Evolutionary conservation across 2,113 vertebrate species (phyloP), one percentile per base, ranked within the genome.

Genomic region (Psilopogon haemacephalus): DNA sequence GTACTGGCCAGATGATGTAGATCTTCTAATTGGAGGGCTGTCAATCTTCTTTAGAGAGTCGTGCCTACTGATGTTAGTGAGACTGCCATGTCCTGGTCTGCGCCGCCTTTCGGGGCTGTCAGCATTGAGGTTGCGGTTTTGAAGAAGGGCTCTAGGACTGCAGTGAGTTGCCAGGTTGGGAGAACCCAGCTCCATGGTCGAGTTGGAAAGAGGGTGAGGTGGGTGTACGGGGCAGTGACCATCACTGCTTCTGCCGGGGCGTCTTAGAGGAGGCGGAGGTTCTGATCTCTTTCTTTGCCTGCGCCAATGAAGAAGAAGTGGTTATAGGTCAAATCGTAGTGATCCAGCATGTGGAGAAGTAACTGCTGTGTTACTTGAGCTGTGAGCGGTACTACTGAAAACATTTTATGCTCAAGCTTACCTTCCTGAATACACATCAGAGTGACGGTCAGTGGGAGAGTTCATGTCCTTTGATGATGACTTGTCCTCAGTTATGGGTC

Each of bases 1-100:
- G 96, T 99, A 99, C 76, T 99, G 99, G 75, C 99, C 98, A 15
- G 99, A 99, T 5, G 99, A 99, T 0, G 99, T 99, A 56, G 99
- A 99, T 91, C 99, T 98, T 91, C 99, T 98, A 48, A 99, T 99
- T 2, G 99, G 99, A 35, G 99, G 99, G 94, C 99, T 99, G 90
- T 99, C 99, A 1, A 98, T 98, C 97, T 99, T 99, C 97, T 99
- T 99, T 48, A 99, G 97, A 7, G 98, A 99, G 78, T 99, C 99
- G 0, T 99, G 99, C 18, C 99, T 98, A 93, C 98, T 99, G 97
- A 99, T 99, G 97, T 99, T 99, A 8, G 98, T 98, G 76, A 99
- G 98, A 44, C 99, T 99, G 95, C 99, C 98, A 1, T 99, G 99
- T 27, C 98, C 98, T 0, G 98, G 98, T 54, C 98, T 97, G 6